These are phyloP conservation scores for Hemitrygon akajei DNA, from an alignment of 2,797 vertebrate genomes.

Conservation along the genomic window DNA sequence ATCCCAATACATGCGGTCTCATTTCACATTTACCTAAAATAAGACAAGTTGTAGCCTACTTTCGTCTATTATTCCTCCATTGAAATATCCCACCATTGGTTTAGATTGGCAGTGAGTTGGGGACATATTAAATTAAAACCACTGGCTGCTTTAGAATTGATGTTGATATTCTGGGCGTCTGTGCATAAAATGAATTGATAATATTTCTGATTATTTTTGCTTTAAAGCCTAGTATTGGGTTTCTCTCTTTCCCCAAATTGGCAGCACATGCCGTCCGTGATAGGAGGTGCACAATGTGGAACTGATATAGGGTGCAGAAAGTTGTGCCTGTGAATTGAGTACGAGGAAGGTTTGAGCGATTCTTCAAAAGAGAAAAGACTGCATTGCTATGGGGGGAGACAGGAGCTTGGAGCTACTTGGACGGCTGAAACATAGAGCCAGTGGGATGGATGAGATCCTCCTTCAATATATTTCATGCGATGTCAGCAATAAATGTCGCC, in stretches of 20 bases:
- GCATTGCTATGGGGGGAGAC: not conserved
- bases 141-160: not conserved
- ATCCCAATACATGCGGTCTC: not conserved
- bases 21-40: not conserved
- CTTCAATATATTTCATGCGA: not conserved
- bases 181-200: not conserved
- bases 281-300: not conserved
- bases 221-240: not conserved
- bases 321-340: not conserved
- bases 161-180: no score
- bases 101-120: not conserved
- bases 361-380: not conserved
- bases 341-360: not conserved
- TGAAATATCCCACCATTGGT: not conserved
- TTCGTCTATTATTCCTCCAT: not conserved
- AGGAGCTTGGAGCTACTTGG: not conserved
- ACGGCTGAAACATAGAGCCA: not conserved
- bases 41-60: not conserved
- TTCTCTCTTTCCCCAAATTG: not conserved
- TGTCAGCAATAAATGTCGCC: not conserved
- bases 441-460: not conserved
- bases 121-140: not conserved
- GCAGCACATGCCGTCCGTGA: not conserved
- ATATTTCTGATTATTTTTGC: not conserved
- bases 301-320: not conserved